These are phyloP conservation scores for Anser cygnoides DNA, from an alignment of 2,113 vertebrate species.

Conservation along the genomic window DNA sequence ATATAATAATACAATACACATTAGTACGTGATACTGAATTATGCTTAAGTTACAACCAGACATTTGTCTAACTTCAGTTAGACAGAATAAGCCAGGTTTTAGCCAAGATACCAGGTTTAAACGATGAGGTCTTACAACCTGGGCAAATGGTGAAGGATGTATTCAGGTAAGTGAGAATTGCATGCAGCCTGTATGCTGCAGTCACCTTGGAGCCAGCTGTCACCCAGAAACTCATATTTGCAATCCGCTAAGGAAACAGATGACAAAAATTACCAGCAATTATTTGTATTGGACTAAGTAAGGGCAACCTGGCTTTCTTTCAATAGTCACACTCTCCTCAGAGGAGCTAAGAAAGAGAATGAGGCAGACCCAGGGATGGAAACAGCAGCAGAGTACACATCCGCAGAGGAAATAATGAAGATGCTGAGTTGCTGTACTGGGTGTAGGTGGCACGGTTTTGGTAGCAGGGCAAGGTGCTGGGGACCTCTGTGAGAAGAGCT, in stretches of 20 bases:
- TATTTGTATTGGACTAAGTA: background rate
- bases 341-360: background rate
- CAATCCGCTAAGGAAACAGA: background rate
- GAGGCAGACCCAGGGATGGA: background rate
- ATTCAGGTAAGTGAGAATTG: background rate
- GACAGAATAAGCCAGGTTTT: background rate
- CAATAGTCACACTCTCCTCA: background rate
- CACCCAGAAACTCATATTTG: background rate
- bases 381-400: background rate
- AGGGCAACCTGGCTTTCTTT: background rate
- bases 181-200: accelerated
- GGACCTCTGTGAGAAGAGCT: background rate
- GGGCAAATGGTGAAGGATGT: background rate
- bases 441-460: background rate
- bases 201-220: background rate
- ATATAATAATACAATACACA: background rate
- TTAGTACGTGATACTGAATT: background rate
- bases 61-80: background rate
- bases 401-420: background rate
- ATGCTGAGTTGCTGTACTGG: background rate
- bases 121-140: background rate
- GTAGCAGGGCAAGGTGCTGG: background rate
- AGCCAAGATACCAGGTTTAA: background rate
- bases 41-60: background rate
- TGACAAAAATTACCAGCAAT: background rate